Percentiles rank a stretch among this genome's conserved stretches.
Conservation (phyloP, 2,888 invertebrate species). For the Neocrepidodera transversa region DNA sequence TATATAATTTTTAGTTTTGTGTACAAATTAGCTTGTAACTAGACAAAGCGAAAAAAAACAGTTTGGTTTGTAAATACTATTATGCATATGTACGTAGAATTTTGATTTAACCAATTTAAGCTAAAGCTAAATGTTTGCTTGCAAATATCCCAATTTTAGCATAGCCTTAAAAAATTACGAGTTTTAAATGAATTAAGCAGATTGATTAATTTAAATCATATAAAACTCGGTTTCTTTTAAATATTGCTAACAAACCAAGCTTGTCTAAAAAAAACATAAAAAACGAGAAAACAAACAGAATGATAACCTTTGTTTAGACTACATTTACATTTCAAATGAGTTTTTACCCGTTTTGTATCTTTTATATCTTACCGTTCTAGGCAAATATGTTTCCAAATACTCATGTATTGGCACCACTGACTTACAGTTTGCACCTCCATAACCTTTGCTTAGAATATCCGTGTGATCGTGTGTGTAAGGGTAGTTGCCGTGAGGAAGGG, state of each 20-base stretch:
- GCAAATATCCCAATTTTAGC: neutral
- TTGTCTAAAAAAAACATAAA: no score
- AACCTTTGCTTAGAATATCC: slow-evolving; percentile 49
- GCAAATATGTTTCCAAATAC: slow-evolving; percentile 59
- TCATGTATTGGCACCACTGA: slow-evolving; percentile 57
- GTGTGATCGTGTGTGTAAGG: slow-evolving; percentile 28
- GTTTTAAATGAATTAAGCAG: no score
- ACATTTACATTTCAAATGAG: slow-evolving; percentile 23
- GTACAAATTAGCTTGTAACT: no score
- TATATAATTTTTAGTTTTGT: no score
- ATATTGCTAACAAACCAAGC: no score
- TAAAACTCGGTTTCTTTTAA: no score
- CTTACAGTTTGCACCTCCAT: slow-evolving; percentile 49
- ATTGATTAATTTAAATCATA: no score
- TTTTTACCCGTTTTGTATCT: slow-evolving; percentile 28
- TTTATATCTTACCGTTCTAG: slow-evolving; percentile 55
- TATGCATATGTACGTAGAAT: no score
- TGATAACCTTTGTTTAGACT: slow-evolving; percentile 17
- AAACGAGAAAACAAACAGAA: no score
- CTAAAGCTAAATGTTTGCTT: neutral
- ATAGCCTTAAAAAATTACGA: neutral
- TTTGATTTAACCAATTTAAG: no score
- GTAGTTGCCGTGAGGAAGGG: slow-evolving; percentile 24
- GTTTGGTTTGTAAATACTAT: no score
- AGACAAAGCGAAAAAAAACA: no score